Conservation (phyloP, 2,113 vertebrate genomes). For the Mesembrinibis cayennensis region DNA sequence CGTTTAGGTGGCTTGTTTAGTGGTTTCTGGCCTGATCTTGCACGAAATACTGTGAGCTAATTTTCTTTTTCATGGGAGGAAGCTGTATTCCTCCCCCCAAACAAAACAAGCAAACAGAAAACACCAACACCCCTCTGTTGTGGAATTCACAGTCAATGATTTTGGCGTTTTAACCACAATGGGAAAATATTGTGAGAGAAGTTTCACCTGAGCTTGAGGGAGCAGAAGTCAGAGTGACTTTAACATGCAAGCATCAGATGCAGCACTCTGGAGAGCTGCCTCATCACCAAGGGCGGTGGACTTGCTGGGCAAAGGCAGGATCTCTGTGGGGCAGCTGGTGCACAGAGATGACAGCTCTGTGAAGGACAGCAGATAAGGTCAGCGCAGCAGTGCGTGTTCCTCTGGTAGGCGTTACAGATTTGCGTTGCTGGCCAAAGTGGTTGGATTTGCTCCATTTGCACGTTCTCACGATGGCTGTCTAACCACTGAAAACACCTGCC, state of each 20-base stretch:
- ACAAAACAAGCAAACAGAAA: neutral
- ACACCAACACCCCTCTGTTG: neutral
- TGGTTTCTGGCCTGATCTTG: neutral
- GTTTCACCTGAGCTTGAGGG: neutral
- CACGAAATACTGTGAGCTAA: neutral
- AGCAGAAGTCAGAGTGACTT: neutral
- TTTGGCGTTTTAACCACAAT: neutral
- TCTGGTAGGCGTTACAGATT: no score
- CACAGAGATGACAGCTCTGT: neutral
- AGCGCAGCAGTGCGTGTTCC: accelerated
- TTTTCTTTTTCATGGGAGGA: neutral
- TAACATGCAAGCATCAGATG: accelerated
- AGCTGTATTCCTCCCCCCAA: accelerated
- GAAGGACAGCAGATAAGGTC: accelerated
- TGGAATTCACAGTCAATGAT: neutral
- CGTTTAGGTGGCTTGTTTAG: neutral
- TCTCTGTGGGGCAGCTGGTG: neutral
- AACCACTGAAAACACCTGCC: neutral
- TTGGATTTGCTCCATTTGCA: accelerated
- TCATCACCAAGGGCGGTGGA: no score
- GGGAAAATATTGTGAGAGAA: neutral
- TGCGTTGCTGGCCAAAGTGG: accelerated
- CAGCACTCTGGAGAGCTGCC: neutral
- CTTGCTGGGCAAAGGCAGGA: neutral
- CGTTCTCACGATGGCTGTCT: neutral